Evolutionary conservation across 2,888 invertebrate genomes (phyloP).

Genomic region (Orthosia cruda): DNA sequence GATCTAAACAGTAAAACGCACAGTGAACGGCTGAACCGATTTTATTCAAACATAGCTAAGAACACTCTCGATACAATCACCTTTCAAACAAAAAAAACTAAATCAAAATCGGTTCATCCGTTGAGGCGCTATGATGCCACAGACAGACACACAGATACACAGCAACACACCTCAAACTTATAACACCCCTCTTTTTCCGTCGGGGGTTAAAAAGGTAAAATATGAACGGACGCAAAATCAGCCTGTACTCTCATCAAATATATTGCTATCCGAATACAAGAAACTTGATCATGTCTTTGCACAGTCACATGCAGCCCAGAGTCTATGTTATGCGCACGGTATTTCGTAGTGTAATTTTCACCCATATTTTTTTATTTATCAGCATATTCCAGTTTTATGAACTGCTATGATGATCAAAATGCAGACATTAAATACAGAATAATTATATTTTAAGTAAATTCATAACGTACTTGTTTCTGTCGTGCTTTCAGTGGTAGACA

Average conservation of each 20-base stretch:
- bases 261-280: not conserved
- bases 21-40: too few species aligned
- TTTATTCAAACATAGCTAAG: too few species aligned
- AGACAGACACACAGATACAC: too few species aligned
- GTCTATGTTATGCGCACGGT: not conserved
- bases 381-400: not conserved
- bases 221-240: not conserved
- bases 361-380: not conserved
- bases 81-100: too few species aligned
- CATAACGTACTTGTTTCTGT: constrained; percentile 42
- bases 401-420: not conserved
- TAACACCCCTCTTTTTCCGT: too few species aligned
- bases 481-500: constrained; percentile 54
- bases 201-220: not conserved
- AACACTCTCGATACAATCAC: too few species aligned
- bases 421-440: not conserved
- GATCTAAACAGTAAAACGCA: too few species aligned
- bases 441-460: not conserved
- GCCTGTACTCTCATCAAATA: not conserved
- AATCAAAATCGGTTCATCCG: too few species aligned
- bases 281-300: not conserved
- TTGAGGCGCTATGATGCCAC: too few species aligned
- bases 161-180: too few species aligned
- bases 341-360: not conserved
- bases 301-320: not conserved